Base-by-base conservation (phyloP, 2,888 invertebrate genomes). In the Dendrolimus pini region DNA sequence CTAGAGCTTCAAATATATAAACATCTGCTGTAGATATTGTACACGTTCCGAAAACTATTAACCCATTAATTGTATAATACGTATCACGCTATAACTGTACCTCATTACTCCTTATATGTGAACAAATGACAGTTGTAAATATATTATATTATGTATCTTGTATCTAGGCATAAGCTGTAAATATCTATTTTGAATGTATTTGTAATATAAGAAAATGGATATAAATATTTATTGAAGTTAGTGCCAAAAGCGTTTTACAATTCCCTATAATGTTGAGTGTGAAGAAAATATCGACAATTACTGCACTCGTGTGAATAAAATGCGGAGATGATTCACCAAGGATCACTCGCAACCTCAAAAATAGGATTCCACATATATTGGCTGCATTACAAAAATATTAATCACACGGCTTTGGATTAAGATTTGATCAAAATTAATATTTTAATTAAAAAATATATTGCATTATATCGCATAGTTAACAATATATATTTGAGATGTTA, bases 201-300 rank as follows among this genome's bases (percentile, higher is more conserved):
- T 47, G 47, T 47, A 47, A 47, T 47, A 12, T 47, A 82, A 88
- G 85, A 82, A 75, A 71, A 78, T 73, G 78, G 77, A 72, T 77
- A 80, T 78, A 78, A 77, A 82, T 84, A 83, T 83, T 80, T 83
- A 85, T 86, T 77, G 75, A 87, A 84, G 83, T 86, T 90, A 89
- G 89, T 90, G 89, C 89, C 89, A 90, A 90, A 84, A 85, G 87
- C 85, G 83, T 84, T 80, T 78, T 79, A 82, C 81, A 79, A 74
- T 78, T 73, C 72, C 74, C 76, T 80, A 71, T 69, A 78, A 62
- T 76, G 74, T 69, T 69, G 74, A 72, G 69, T 80, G 75, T 80
- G 80, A 78, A 78, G 74, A 72, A 83, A 82, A 83, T 83, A 83
- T 84, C 30, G 6, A 30, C 30, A 30, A 30, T 30, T 30, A 30